Percentiles rank a stretch among this genome's conserved stretches.
Conservation (phyloP, 2,113 vertebrate species). For the Pseudorectes ferrugineus region DNA sequence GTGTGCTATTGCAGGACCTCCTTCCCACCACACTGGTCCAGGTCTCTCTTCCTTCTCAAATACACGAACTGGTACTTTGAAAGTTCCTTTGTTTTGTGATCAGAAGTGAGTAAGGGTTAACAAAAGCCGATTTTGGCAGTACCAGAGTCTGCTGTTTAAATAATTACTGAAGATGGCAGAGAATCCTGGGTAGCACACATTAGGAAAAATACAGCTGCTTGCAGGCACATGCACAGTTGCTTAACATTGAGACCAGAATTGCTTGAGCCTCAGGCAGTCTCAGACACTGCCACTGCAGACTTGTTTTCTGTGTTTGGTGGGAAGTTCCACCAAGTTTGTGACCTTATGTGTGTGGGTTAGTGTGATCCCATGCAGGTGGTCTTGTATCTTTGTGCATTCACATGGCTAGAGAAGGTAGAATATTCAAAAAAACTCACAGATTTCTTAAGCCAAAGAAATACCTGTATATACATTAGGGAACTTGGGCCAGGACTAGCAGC, state of each 20-base stretch:
- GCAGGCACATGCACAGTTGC: neutral
- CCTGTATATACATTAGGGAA: neutral
- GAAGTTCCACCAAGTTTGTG: neutral
- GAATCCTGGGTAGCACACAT: neutral
- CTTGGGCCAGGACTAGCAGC: neutral
- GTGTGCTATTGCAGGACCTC: neutral
- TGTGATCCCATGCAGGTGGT: neutral
- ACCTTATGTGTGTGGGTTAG: neutral
- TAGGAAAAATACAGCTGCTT: neutral
- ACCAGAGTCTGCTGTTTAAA: neutral
- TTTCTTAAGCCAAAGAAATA: neutral
- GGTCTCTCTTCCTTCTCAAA: neutral
- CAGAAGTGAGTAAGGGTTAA: neutral
- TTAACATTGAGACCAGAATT: neutral
- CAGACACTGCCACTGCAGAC: neutral
- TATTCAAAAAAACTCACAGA: neutral
- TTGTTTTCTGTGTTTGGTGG: neutral
- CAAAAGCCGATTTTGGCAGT: neutral
- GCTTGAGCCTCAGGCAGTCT: neutral
- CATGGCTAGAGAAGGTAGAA: neutral
- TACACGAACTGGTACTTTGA: neutral
- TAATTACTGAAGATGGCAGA: neutral
- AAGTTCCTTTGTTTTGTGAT: neutral
- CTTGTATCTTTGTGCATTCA: neutral
- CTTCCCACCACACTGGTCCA: rapidly evolving